phyloP scores from a whole-genome alignment of 2,113 vertebrate species.

The Geococcyx californianus region DNA sequence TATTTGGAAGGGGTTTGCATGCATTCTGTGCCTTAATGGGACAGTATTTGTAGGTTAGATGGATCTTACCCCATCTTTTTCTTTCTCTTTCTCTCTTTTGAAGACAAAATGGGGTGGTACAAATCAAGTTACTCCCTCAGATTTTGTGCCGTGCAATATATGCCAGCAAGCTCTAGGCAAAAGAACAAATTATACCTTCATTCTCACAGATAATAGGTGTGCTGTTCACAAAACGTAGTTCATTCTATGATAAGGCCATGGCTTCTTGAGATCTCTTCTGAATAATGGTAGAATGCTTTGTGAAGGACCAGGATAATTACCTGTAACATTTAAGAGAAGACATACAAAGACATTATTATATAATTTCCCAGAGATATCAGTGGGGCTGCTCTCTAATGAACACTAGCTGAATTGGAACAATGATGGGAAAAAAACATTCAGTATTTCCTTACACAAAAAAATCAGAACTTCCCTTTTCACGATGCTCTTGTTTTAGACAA shows the following conservation, averaged over 20 bases:
- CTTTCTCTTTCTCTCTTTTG: not conserved
- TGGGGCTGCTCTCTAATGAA: not conserved
- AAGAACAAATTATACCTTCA: not conserved
- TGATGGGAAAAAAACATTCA: not conserved
- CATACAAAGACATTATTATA: not conserved
- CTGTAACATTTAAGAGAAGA: not conserved
- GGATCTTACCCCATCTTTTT: not conserved
- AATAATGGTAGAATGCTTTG: not conserved
- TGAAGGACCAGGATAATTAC: slow-evolving; percentile 12
- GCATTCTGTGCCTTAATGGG: not conserved
- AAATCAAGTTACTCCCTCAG: not conserved
- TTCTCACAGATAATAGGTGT: not conserved
- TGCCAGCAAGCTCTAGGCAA: not conserved
- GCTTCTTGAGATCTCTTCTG: not conserved
- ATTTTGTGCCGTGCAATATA: not conserved
- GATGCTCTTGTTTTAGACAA: not conserved
- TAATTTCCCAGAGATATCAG: not conserved
- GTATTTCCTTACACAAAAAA: not conserved
- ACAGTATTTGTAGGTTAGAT: not conserved
- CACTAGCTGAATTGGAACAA: not conserved
- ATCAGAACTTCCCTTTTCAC: not conserved
- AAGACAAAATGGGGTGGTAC: not conserved
- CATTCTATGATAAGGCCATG: not conserved
- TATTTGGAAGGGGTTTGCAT: not conserved
- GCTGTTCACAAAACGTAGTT: not conserved